These are phyloP conservation scores for Drosophila parabipectinata DNA, from an alignment of 1,140 invertebrate species.

Conservation along the genomic window DNA sequence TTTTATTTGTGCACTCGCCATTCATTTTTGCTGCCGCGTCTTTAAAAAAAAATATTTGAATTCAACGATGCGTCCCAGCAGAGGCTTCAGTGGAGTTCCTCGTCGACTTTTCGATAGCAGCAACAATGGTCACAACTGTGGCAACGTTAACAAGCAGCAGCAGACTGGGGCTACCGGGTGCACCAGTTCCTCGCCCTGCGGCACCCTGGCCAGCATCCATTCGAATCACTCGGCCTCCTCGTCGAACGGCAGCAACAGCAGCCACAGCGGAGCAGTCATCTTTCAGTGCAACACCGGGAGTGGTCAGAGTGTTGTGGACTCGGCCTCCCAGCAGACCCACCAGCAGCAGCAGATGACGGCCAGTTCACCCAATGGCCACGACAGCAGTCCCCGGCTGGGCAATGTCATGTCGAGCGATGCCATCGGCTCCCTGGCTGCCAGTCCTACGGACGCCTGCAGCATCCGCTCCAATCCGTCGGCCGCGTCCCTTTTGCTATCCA, in stretches of 20 bases:
- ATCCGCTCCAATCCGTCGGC: constrained; percentile 83
- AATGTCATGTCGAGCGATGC: constrained; percentile 63
- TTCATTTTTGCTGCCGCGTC: constrained; percentile 51
- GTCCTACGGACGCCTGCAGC: constrained; percentile 81
- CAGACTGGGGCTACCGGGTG: constrained; percentile 28
- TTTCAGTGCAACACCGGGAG: constrained; percentile 60
- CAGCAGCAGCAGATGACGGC: constrained; percentile 51
- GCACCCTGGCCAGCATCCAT: constrained; percentile 75
- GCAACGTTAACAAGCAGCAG: constrained; percentile 28
- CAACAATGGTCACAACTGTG: constrained; percentile 34
- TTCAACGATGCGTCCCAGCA: constrained; percentile 41
- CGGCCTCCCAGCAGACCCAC: constrained; percentile 9
- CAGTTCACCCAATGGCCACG: constrained; percentile 73
- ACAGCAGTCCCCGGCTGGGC: constrained; percentile 62
- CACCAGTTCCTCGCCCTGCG: constrained; percentile 64
- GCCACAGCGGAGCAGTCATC: constrained; percentile 74
- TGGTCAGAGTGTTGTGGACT: constrained; percentile 53
- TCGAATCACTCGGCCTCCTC: constrained; percentile 78
- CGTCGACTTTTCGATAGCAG: constrained; percentile 80
- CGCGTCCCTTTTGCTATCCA: constrained; percentile 76
- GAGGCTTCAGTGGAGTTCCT: constrained; percentile 80
- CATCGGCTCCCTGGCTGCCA: constrained; percentile 77
- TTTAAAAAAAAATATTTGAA: constrained; percentile 43
- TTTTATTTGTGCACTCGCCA: constrained; percentile 18
- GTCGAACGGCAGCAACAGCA: constrained; percentile 73